These are phyloP conservation scores for Hemicrepidius hirtus DNA, from an alignment of 2,888 invertebrate genomes.

Conservation along the genomic window DNA sequence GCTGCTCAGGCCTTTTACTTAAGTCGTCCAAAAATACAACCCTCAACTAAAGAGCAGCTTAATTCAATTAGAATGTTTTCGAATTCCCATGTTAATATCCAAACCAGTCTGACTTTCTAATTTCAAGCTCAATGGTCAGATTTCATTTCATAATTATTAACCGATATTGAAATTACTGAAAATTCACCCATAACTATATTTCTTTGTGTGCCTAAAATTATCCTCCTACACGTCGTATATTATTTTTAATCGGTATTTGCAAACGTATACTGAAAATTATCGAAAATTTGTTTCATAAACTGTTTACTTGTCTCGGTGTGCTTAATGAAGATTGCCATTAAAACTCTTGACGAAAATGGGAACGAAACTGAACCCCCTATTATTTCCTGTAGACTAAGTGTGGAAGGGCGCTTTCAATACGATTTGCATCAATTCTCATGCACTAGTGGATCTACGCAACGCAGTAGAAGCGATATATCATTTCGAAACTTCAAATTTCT, in stretches of 20 bases:
- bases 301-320: too few relatives aligned
- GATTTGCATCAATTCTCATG: slow-evolving; percentile 25
- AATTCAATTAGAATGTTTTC: slow-evolving; percentile 28
- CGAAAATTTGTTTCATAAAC: too few relatives aligned
- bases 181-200: too few relatives aligned
- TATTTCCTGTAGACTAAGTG: slow-evolving; percentile 24
- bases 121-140: slow-evolving; percentile 13
- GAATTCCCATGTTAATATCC: slow-evolving; percentile 28
- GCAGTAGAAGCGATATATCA: slow-evolving; percentile 23
- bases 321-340: neutral
- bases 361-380: slow-evolving; percentile 6
- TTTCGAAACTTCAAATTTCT: slow-evolving; percentile 29
- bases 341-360: neutral
- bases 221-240: too few relatives aligned
- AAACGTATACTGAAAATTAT: too few relatives aligned
- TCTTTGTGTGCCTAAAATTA: too few relatives aligned
- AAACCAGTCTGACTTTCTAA: slow-evolving; percentile 15
- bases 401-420: slow-evolving; percentile 31
- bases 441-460: slow-evolving; percentile 12
- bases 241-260: too few relatives aligned
- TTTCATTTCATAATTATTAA: slow-evolving; percentile 10
- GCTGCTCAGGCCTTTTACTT: neutral
- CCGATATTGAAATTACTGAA: too few relatives aligned
- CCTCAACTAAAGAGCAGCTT: slow-evolving; percentile 26
- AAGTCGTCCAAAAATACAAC: slow-evolving; percentile 18